These are phyloP conservation scores for Athalia cordata DNA, from an alignment of 2,888 invertebrate species.

Conservation along the genomic window DNA sequence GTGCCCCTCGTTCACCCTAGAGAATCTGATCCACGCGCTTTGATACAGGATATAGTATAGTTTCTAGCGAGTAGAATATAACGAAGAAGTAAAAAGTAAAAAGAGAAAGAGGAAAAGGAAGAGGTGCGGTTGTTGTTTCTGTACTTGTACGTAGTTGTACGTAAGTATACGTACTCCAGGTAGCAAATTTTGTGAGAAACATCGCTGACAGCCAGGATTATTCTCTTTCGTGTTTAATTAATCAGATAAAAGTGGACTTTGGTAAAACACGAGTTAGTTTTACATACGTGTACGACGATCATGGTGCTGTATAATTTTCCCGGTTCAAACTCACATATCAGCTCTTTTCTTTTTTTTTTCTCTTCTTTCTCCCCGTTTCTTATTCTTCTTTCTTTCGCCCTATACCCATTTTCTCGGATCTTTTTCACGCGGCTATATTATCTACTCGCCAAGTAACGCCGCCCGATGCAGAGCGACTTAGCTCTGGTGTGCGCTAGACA, in stretches of 20 bases:
- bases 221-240: conserved; percentile 52
- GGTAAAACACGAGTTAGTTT: conserved; percentile 41
- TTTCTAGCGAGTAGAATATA: neutral
- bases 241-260: conserved; percentile 56
- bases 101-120: neutral
- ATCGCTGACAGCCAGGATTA: conserved; percentile 38
- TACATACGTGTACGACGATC: conserved; percentile 13
- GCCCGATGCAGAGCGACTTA: conserved; percentile 47
- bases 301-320: conserved; percentile 2
- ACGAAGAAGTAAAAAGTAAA: conserved; percentile 10
- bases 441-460: neutral
- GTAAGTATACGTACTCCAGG: neutral
- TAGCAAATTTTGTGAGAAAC: conserved; percentile 43
- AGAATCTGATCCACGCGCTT: conserved; percentile 26
- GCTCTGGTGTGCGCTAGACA: conserved; percentile 54
- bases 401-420: neutral
- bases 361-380: neutral
- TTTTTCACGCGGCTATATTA: neutral
- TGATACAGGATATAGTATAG: conserved; percentile 4
- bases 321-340: neutral
- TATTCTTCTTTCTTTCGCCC: neutral
- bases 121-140: too few species aligned
- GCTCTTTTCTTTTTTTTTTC: neutral
- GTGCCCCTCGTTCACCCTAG: neutral
- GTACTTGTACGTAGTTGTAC: neutral